Base-by-base conservation (phyloP, 1,140 invertebrate species). In the Bombus pascuorum region DNA sequence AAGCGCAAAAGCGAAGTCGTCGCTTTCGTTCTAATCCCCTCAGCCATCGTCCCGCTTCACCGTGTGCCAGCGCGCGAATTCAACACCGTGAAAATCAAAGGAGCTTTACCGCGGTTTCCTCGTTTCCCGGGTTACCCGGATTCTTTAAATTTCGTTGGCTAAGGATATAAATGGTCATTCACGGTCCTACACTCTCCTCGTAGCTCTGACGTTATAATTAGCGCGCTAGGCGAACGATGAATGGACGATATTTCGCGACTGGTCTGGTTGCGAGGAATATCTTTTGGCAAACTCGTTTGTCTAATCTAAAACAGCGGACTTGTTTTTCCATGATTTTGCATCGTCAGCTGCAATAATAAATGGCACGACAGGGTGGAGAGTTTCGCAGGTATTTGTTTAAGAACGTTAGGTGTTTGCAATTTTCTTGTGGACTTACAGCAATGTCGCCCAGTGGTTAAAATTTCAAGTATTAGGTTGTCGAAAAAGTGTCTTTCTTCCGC, bases 81-180 rank as follows among this genome's bases (percentile, higher is more conserved):
- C 65, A 77, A 22, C n/a, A 18, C 37, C 37, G 34, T 25, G 74
- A 65, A 83, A 83, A 77, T 83, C 68, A 83, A 77, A 70, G 44
- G 34, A 37, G 28, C 37, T 42, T 68, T 81, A 18, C 47, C 70
- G 47, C 12, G 62, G 39, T n/a, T n/a, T 32, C 42, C 66, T 28
- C 68, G 78, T 13, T 42, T n/a, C 62, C 15, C 39, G 57, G 71
- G 66, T 82, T 83, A 68, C 65, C 13, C 9, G 62, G 73, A 76
- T 70, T 83, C 62, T 83, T 83, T 66, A 57, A 57, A 77, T 83
- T 70, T 83, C 53, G 22, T 42, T 65, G 18, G 44, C 34, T 12
- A 65, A 65, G 34, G n/a, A 34, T 75, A 34, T 76, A 83, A 83
- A 83, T 53, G 62, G 81, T 76, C 44, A 83, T 83, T 83, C 44